Percentiles rank a stretch among this genome's conserved stretches.
Conservation (phyloP, 2,113 vertebrate genomes). For the Cyprinodon brontotheroides region DNA sequence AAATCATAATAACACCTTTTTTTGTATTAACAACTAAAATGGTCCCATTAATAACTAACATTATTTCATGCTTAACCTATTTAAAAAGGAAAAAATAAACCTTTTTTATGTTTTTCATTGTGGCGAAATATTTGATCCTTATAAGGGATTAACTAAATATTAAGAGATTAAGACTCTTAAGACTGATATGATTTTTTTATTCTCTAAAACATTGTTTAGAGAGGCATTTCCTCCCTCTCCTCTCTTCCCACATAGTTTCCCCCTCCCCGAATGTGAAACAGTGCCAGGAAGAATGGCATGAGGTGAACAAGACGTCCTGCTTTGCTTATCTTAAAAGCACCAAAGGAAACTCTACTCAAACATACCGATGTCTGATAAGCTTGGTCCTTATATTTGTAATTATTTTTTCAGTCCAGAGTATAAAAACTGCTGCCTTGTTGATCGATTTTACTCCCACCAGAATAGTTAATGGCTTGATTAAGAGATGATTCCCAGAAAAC, state of each 20-base stretch:
- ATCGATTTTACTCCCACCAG: background rate
- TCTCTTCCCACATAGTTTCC: conserved; percentile 13
- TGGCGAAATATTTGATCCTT: background rate
- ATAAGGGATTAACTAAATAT: background rate
- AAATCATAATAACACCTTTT: background rate
- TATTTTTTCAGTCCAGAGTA: background rate
- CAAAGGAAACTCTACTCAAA: background rate
- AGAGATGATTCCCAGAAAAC: conserved; percentile 1
- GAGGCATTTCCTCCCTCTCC: background rate
- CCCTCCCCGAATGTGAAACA: conserved; percentile 47
- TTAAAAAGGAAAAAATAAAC: background rate
- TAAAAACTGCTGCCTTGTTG: background rate
- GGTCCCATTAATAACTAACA: background rate
- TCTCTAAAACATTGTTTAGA: background rate
- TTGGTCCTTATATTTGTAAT: background rate
- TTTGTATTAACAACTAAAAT: too few species aligned
- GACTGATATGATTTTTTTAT: background rate
- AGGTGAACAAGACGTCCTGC: conserved; percentile 26
- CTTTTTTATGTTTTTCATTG: background rate
- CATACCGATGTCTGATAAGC: background rate
- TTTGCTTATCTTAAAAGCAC: background rate
- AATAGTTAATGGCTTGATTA: background rate
- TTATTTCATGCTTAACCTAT: background rate
- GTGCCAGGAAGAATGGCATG: background rate
- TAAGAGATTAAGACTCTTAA: background rate